phyloP scores from a whole-genome alignment of 1,140 invertebrate genomes.

The Drosophila auraria region DNA sequence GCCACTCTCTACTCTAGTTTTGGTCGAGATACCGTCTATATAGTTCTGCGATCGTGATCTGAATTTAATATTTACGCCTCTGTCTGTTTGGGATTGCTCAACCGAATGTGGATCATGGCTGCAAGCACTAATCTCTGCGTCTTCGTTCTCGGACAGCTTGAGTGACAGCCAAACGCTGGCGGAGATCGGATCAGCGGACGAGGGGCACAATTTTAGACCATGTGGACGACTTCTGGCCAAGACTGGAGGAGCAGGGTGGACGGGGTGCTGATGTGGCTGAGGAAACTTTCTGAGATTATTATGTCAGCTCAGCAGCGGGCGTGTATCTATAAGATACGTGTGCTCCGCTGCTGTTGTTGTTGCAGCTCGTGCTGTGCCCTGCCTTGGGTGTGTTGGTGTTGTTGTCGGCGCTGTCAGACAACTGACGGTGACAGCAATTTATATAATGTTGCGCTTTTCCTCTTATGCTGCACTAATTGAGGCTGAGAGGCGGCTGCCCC shows the following conservation, averaged over 20 bases:
- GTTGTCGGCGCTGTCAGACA: slow-evolving; percentile 73
- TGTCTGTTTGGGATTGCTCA: slow-evolving; percentile 9
- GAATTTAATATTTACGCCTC: slow-evolving; percentile 3
- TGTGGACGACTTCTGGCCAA: slow-evolving; percentile 32
- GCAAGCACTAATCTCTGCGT: slow-evolving; percentile 9
- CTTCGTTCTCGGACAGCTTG: slow-evolving; percentile 17
- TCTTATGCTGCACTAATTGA: slow-evolving; percentile 66
- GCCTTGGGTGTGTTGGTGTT: slow-evolving; percentile 19
- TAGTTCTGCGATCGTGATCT: slow-evolving; percentile 6
- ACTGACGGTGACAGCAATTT: slow-evolving; percentile 78
- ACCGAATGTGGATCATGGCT: slow-evolving; percentile 41
- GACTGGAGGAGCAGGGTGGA: slow-evolving; percentile 5
- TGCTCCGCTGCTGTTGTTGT: slow-evolving; percentile 19
- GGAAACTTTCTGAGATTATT: slow-evolving; percentile 46
- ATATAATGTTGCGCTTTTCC: slow-evolving; percentile 71
- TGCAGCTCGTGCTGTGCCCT: slow-evolving; percentile 22
- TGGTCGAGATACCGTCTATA: neutral
- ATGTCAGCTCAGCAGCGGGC: slow-evolving; percentile 49
- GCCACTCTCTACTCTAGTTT: neutral
- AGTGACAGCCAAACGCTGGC: slow-evolving; percentile 32
- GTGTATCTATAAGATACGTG: slow-evolving; percentile 67
- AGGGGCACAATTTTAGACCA: slow-evolving; percentile 23
- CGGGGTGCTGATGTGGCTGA: neutral
- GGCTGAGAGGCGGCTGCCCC: slow-evolving; percentile 46
- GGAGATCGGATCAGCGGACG: neutral